phyloP scores from a whole-genome alignment of 1,140 invertebrate species.

The Heliothis subflexa region DNA sequence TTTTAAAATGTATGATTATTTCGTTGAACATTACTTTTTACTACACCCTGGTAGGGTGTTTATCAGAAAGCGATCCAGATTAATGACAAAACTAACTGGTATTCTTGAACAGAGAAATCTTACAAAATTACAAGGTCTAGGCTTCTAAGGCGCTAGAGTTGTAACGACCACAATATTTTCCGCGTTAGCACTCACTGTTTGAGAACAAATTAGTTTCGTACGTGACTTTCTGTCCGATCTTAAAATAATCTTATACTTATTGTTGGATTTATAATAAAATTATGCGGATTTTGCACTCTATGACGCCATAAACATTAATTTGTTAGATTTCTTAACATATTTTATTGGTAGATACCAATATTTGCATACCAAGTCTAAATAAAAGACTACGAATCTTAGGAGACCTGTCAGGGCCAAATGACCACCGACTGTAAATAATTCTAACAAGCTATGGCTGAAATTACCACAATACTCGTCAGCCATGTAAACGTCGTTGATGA shows the following conservation, averaged over 20 bases:
- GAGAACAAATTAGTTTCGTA: conserved; percentile 33
- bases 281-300: conserved; percentile 4
- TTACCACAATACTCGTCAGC: conserved; percentile 98
- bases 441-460: not conserved
- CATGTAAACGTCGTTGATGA: conserved; percentile 98
- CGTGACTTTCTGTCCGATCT: conserved; percentile 17
- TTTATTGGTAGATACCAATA: not conserved
- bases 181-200: conserved; percentile 18
- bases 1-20: too few relatives aligned
- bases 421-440: too few relatives aligned
- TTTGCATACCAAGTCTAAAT: not conserved
- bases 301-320: not conserved
- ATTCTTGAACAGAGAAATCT: not conserved
- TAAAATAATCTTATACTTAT: conserved; percentile 13
- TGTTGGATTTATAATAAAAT: conserved; percentile 14
- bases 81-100: not conserved
- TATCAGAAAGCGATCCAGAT: not conserved
- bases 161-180: not conserved
- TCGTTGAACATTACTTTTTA: too few relatives aligned
- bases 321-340: not conserved
- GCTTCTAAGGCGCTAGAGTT: too few relatives aligned
- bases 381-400: too few relatives aligned
- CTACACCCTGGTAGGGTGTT: too few relatives aligned
- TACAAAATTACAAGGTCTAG: not conserved
- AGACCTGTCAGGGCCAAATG: too few relatives aligned